Base-by-base conservation (phyloP, 2,113 vertebrate species). In the Conger conger region DNA sequence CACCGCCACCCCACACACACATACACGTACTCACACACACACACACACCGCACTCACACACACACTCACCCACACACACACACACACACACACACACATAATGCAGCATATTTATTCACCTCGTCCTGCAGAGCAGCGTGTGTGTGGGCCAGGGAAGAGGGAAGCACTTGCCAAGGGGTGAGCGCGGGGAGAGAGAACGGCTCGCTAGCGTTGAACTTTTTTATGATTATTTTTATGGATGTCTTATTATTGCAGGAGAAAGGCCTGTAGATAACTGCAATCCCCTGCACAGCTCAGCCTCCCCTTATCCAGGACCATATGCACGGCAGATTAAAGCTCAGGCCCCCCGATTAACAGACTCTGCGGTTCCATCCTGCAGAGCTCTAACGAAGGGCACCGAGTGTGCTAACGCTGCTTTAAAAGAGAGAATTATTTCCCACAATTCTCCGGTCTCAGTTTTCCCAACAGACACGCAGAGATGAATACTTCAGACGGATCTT, bases 271-370 rank as follows among this genome's bases (percentile, higher is more conserved):
- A 91, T 86, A 86, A 86, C 45, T 85, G 73, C 82, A 76, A 57
- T 45, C 36, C 57, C 86, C 77, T 85, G 85, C 68, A 77, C 81
- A 76, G 85, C 77, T 83, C 81, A 84, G 80, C 57, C 73, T 79
- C 79, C 85, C 88, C 91, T 92, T 85, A 92, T 91, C 87, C 89
- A 86, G 63, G 87, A 89, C 89, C 93, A 93, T 93, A 94, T 93
- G 93, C 86, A 87, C 85, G 79, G 63, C 79, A 92, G 93, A 93
- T 94, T 93, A 93, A 88, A 91, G 86, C 30, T 42, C 81, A 88
- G 90, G 87, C 73, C 73, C 11, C 76, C 89, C 91, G 93, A 94
- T 94, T 94, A 94, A 91, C 86, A 89, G 84, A 80, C 79, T 77
- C 79, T 84, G 86, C 85, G 38, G 85, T 87, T 50, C 82, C 81